A percentile compares a stretch with the other conserved stretches of the same genome.
Conservation (phyloP, 2,113 vertebrate species). For the Asarcornis scutulata region DNA sequence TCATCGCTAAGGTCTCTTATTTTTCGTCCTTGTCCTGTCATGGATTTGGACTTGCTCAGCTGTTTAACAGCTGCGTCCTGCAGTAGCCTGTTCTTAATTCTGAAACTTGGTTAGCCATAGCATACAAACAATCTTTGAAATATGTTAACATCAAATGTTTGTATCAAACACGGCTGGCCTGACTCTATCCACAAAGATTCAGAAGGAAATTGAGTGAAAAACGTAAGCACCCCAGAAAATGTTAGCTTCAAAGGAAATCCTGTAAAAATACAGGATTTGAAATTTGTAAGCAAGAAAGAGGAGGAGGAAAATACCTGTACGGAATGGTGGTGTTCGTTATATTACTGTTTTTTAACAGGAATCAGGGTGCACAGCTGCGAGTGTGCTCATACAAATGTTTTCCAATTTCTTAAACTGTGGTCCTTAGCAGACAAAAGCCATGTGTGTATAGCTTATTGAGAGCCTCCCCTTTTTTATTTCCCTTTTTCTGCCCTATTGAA, state of each 20-base stretch:
- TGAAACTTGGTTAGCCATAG: background rate
- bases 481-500: background rate
- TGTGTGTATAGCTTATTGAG: background rate
- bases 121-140: background rate
- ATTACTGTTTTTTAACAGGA: background rate
- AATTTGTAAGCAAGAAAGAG: background rate
- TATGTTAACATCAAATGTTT: background rate
- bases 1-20: background rate
- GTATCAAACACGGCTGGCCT: background rate
- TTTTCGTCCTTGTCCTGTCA: background rate
- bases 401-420: background rate
- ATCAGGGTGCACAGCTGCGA: accelerated
- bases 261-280: background rate
- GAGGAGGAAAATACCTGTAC: background rate
- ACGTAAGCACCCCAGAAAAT: background rate
- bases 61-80: background rate
- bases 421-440: background rate
- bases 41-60: background rate
- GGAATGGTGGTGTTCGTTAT: background rate
- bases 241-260: background rate
- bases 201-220: background rate
- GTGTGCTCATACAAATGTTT: background rate
- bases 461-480: background rate
- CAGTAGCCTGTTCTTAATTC: background rate
- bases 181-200: background rate